Percentiles rank a stretch among this genome's conserved stretches.
Evolutionary conservation across 2,888 invertebrate species (phyloP).

Genomic region (Diarsia dahlii): DNA sequence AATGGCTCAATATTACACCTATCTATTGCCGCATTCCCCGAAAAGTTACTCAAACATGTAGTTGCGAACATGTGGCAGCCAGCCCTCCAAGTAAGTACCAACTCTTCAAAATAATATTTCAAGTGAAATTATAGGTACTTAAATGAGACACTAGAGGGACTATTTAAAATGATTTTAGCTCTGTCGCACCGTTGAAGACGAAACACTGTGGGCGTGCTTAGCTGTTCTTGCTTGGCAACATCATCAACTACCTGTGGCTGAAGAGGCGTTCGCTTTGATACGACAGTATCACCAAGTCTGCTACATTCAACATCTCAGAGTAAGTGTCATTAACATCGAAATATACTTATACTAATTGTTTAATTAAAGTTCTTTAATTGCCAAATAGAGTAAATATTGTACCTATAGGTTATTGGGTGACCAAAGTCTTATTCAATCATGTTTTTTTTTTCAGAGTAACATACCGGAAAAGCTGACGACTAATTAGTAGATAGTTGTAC

Average conservation of each 20-base stretch:
- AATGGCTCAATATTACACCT: conserved; percentile 96
- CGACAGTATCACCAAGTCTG: conserved; percentile 93
- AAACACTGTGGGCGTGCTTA: conserved; percentile 97
- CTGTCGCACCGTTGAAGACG: conserved; percentile 88
- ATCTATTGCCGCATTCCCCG: conserved; percentile 93
- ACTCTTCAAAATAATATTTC: background rate
- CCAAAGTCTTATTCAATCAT: background rate
- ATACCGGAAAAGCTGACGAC: conserved; percentile 79
- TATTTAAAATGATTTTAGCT: conserved; percentile 73
- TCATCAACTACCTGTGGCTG: conserved; percentile 96
- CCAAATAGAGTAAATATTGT: background rate
- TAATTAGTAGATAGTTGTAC: conserved; percentile 4
- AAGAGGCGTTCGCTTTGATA: conserved; percentile 96
- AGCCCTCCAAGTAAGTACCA: conserved; percentile 92
- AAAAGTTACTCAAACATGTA: conserved; percentile 90
- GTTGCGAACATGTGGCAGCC: conserved; percentile 95
- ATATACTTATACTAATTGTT: too few species aligned
- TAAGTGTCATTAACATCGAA: conserved; percentile 73
- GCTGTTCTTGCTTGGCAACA: conserved; percentile 97
- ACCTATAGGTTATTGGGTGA: background rate
- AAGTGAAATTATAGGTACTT: background rate
- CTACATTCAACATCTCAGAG: conserved; percentile 95
- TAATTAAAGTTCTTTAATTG: background rate
- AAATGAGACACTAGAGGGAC: background rate
- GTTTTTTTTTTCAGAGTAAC: conserved; percentile 79